Evolutionary conservation across 1,140 invertebrate species (phyloP).

Genomic region (Drosophila kurseongensis): DNA sequence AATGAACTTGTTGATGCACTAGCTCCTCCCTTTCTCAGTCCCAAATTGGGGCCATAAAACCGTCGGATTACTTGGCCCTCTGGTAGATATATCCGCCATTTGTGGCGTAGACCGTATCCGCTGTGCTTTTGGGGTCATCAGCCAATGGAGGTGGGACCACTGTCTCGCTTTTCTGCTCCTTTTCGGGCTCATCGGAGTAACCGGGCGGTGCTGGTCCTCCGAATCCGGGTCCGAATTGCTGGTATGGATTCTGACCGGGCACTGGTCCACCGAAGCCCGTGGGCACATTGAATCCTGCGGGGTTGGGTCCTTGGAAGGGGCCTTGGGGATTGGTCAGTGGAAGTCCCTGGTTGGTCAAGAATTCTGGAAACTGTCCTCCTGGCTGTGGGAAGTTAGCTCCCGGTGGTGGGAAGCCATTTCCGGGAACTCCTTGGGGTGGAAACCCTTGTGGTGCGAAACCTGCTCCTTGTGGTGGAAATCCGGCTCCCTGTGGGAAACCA

Average conservation of each 20-base stretch:
- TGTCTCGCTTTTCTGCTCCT: slow-evolving; percentile 8
- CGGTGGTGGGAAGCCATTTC: background rate
- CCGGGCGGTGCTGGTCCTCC: slow-evolving; percentile 41
- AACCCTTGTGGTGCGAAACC: background rate
- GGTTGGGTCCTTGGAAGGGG: slow-evolving; percentile 36
- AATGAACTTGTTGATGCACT: slow-evolving; percentile 29
- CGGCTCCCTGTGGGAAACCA: background rate
- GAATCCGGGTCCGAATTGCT: slow-evolving; percentile 46
- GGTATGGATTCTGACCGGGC: slow-evolving; percentile 39
- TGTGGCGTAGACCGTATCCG: slow-evolving; percentile 69
- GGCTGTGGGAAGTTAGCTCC: background rate
- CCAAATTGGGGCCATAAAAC: slow-evolving; percentile 37
- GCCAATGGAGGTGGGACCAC: background rate
- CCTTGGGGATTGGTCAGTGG: slow-evolving; percentile 35
- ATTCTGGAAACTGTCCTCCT: slow-evolving; percentile 32
- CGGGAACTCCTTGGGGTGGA: background rate
- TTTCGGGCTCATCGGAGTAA: slow-evolving; percentile 14
- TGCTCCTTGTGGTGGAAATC: background rate
- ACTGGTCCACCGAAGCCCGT: slow-evolving; percentile 49
- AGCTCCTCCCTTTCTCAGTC: too few species aligned
- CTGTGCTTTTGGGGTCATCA: slow-evolving; percentile 28
- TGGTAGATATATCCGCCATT: slow-evolving; percentile 80
- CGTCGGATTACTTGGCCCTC: slow-evolving; percentile 40
- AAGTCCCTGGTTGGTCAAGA: slow-evolving; percentile 56
- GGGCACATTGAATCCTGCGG: slow-evolving; percentile 45